Percentiles rank a stretch among this genome's conserved stretches.
These are phyloP conservation scores for Hylia prasina DNA, from an alignment of 2,113 vertebrate species.

Conservation along the genomic window DNA sequence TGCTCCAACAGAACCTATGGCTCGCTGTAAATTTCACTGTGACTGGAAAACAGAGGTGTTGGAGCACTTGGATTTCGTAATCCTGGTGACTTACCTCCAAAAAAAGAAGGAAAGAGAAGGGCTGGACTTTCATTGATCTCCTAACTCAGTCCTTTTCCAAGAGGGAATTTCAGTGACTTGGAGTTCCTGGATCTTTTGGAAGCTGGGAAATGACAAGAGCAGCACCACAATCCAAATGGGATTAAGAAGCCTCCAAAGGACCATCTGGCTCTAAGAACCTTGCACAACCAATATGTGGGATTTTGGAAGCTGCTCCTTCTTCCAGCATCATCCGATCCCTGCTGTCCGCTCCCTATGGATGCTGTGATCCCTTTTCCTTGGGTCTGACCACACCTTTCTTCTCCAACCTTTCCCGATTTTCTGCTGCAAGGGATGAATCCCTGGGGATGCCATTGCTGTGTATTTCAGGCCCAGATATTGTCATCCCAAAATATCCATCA, in stretches of 20 bases:
- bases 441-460: rapidly evolving
- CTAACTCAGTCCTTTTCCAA: background rate
- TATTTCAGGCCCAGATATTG: background rate
- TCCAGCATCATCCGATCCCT: rapidly evolving
- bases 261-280: background rate
- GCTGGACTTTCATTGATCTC: background rate
- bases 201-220: background rate
- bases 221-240: background rate
- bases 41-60: background rate
- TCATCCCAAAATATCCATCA: background rate
- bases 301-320: background rate
- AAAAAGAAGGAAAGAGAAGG: background rate
- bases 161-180: background rate
- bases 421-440: background rate
- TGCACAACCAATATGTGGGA: background rate
- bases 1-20: background rate
- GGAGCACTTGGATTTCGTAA: background rate
- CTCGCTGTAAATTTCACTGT: background rate
- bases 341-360: rapidly evolving
- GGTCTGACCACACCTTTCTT: background rate
- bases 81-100: background rate
- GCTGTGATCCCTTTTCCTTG: background rate
- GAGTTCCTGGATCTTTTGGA: background rate
- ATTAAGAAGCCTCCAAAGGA: background rate
- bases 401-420: background rate